A percentile compares a stretch with the other conserved stretches of the same genome.
Evolutionary conservation across 2,888 invertebrate species (phyloP).

Genomic region (Metellina segmentata): DNA sequence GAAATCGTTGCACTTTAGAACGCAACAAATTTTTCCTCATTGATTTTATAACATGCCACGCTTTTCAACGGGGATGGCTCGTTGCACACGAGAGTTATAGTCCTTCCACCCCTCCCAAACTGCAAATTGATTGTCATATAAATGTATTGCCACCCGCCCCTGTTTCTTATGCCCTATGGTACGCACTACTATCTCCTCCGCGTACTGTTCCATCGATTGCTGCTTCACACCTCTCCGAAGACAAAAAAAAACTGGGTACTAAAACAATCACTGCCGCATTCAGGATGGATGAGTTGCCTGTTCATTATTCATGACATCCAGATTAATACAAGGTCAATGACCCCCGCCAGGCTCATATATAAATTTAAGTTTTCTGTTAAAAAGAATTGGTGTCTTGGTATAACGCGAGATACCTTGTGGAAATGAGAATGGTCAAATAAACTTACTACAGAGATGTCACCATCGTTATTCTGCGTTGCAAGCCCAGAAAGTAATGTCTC

Average conservation of each 20-base stretch:
- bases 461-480: too few relatives aligned
- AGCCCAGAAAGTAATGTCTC: too few relatives aligned
- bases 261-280: background rate
- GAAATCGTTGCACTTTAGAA: slow-evolving; percentile 64
- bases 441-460: too few relatives aligned
- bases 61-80: slow-evolving; percentile 63
- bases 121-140: slow-evolving; percentile 66
- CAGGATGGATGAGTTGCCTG: background rate
- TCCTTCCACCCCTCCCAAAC: slow-evolving; percentile 16
- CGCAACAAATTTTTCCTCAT: slow-evolving; percentile 64
- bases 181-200: background rate
- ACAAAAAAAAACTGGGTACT: background rate
- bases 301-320: background rate
- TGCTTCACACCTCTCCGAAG: background rate
- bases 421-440: too few relatives aligned
- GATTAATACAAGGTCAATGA: background rate
- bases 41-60: slow-evolving; percentile 70
- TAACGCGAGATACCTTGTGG: too few relatives aligned
- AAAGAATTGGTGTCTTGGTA: too few relatives aligned
- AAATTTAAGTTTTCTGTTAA: background rate
- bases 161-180: background rate
- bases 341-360: background rate
- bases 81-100: slow-evolving; percentile 67
- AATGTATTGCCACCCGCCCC: slow-evolving; percentile 42
- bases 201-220: background rate